Evolutionary conservation across 2,888 invertebrate species (phyloP).

Genomic region (Prostheceraeus crozeri): DNA sequence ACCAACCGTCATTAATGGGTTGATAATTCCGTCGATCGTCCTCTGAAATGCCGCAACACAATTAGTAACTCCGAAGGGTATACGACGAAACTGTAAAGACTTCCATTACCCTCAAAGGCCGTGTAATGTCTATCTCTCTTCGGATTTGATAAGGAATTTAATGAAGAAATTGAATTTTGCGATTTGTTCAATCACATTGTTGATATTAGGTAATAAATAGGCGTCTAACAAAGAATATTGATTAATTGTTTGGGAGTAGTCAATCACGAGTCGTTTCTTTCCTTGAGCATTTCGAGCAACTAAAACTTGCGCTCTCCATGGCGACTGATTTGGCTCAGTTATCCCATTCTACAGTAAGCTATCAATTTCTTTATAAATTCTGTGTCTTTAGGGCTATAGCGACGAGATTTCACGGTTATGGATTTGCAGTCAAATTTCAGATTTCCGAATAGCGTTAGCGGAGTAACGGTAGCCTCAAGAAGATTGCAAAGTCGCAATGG

Average conservation of each 20-base stretch:
- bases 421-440: not conserved
- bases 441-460: not conserved
- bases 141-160: too few species aligned
- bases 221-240: not conserved
- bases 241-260: constrained; percentile 3
- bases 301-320: not conserved
- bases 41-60: too few species aligned
- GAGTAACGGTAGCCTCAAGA: too few species aligned
- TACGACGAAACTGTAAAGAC: too few species aligned
- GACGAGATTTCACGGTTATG: not conserved
- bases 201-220: not conserved
- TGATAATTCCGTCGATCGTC: too few species aligned
- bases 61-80: too few species aligned
- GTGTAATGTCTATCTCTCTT: constrained; percentile 1
- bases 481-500: too few species aligned
- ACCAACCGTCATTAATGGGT: too few species aligned
- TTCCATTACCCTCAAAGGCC: not conserved
- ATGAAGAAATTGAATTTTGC: too few species aligned
- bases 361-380: not conserved
- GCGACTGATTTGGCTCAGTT: not conserved
- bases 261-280: not conserved
- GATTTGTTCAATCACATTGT: not conserved
- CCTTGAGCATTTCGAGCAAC: not conserved
- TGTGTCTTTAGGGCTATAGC: not conserved
- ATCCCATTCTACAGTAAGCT: not conserved